Base-by-base conservation (phyloP, 1,140 invertebrate genomes). In the Battus philenor region DNA sequence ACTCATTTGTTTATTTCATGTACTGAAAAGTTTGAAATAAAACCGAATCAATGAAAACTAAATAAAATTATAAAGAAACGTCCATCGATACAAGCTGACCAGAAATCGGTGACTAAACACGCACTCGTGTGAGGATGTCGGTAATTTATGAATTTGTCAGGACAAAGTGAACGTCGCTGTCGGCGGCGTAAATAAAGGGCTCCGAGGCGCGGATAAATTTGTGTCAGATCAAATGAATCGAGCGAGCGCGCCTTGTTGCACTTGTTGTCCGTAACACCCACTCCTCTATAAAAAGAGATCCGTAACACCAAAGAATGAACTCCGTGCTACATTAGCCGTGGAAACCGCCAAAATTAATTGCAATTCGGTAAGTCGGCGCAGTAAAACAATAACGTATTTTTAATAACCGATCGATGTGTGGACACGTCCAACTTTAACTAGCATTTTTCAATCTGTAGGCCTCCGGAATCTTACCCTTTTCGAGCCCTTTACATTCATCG, bases 71-170 rank as follows among this genome's bases (percentile, higher is more conserved):
- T 71, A 79, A 78, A 79, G 72, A 54, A 47, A 26, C 34, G 50
- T 36, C 45, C 61, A 65, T 68, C 69, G 69, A 75, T 83, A 78
- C 77, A 66, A 60, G 43, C 54, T 69, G 65, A 63, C 68, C 68
- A 68, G 65, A 65, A 68, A 69, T 64, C 59, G 63, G 60, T 68
- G 65, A 69, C 59, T 66, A 75, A 81, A 75, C 66, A 56, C 59
- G 50, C 43, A 51, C 33, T 50, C 47, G 65, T 60, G 55, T 44
- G 69, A 82, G 81, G 81, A 84, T 82, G 80, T 82, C 64, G 77
- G 78, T 85, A 85, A 85, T 85, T 85, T 85, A 85, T 82, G 81
- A 82, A 80, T 85, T 82, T 82, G 81, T 79, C 73, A 80, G 73
- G 78, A 79, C 78, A 79, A 79, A 81, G 68, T 77, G 80, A 80